Evolutionary conservation across 2,113 vertebrate species (phyloP), one percentile per base, ranked within the genome.

Genomic region (Chaetops frenatus): DNA sequence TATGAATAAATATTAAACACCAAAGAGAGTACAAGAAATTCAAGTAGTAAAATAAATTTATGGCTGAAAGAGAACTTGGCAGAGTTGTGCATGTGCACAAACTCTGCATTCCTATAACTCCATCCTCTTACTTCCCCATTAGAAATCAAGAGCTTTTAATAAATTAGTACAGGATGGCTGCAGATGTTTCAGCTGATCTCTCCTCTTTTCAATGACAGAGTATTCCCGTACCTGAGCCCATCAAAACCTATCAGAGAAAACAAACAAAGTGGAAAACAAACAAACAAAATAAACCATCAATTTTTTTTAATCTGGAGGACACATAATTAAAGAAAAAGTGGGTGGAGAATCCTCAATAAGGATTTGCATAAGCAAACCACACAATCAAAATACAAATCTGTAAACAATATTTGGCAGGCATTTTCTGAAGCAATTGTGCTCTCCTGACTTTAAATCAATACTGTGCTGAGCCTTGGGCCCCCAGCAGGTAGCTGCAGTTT

Each of bases 261-360:
- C 3, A 40, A 88, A 48, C 3, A 21, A 73, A 51, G 5, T 9
- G 8, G 8, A 58, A 53, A 81, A 45, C 19, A 61, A 70, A 25
- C 7, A 10, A 36, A 42, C 15, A 58, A 29, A 28, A 57, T 61
- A 3, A 54, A 14, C 0, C 18, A 44, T 35, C 1, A 0, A 15
- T 51, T 81, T 67, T 62, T 9, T 47, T 87, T 86, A 51, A 88
- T 72, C 25, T 31, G 6, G n/a, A 74, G 82, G 7, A 70, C 9
- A 38, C 4, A 16, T 7, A 10, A 74, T 16, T 84, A 56, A 71
- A 74, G 35, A 64, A 69, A 74, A 38, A 38, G 17, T 40, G 20
- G 14, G 42, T 29, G 57, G 15, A 64, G 21, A 67, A 51, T 45
- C 28, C 15, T 85, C 11, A 21, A 61, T 23, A 24, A 82, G 36